phyloP scores from a whole-genome alignment of 2,797 vertebrate species.

The Avahi laniger region DNA sequence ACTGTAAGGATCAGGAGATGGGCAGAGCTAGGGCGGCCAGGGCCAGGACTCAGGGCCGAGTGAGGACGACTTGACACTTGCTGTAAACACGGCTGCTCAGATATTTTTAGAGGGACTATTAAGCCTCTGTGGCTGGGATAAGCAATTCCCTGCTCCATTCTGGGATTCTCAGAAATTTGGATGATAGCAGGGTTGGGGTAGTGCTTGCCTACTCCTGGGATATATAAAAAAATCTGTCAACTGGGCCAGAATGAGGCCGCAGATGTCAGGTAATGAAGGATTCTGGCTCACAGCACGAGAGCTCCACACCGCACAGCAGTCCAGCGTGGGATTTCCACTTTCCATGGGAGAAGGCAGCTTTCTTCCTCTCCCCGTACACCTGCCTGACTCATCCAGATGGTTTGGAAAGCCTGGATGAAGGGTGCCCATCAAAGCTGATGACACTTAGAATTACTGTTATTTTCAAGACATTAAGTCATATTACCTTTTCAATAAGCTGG shows the following conservation, averaged over 20 bases:
- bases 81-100: neutral
- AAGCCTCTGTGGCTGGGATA: neutral
- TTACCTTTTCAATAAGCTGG: neutral
- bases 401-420: neutral
- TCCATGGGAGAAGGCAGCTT: neutral
- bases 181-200: neutral
- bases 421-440: neutral
- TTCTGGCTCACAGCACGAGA: neutral
- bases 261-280: neutral
- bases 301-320: neutral
- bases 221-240: neutral
- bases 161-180: neutral
- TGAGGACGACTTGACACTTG: neutral
- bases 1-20: neutral
- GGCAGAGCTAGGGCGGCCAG: neutral
- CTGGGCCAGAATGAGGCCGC: neutral
- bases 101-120: slow-evolving; percentile 52
- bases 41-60: slow-evolving; percentile 19
- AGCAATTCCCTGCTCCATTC: neutral
- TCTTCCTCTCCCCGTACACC: fast-evolving
- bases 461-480: slow-evolving; percentile 25
- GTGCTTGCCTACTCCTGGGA: neutral
- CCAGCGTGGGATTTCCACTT: neutral
- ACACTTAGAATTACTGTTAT: slow-evolving; percentile 6
- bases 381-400: neutral